phyloP scores from a whole-genome alignment of 2,113 vertebrate genomes.

The Brienomyrus longianalis region DNA sequence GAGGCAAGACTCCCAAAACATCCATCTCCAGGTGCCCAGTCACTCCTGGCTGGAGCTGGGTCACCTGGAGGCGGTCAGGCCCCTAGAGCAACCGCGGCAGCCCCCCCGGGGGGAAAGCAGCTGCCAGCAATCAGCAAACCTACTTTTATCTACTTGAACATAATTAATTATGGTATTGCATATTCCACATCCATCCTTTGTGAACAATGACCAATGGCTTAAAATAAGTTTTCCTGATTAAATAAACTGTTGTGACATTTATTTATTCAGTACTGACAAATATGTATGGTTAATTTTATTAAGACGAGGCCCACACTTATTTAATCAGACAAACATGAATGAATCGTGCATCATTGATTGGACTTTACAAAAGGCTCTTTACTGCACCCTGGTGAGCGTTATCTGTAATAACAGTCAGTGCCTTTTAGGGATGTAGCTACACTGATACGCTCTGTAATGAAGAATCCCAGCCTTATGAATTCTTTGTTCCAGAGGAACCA shows the following conservation, averaged over 20 bases:
- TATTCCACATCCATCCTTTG: neutral
- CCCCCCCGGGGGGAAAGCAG: neutral
- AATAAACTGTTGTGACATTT: neutral
- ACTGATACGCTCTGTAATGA: neutral
- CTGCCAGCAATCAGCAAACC: neutral
- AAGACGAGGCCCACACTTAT: neutral
- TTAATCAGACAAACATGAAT: neutral
- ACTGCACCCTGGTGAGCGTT: slow-evolving; percentile 48
- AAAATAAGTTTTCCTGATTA: neutral
- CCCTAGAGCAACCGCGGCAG: neutral
- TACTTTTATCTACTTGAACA: neutral
- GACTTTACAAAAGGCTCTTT: slow-evolving; percentile 32
- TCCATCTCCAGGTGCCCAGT: slow-evolving; percentile 28
- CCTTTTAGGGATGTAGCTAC: neutral
- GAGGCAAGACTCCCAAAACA: slow-evolving; percentile 26
- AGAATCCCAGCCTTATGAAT: neutral
- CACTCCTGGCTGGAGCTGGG: slow-evolving; percentile 10
- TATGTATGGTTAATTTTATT: neutral
- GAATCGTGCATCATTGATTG: neutral
- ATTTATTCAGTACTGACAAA: neutral
- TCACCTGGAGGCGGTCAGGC: neutral
- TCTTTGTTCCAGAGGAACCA: neutral
- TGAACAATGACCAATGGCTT: neutral
- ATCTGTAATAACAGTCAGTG: neutral
- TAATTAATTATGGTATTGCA: neutral